Evolutionary conservation across 2,113 vertebrate species (phyloP), one percentile per base, ranked within the genome.

Genomic region (Scomber scombrus): DNA sequence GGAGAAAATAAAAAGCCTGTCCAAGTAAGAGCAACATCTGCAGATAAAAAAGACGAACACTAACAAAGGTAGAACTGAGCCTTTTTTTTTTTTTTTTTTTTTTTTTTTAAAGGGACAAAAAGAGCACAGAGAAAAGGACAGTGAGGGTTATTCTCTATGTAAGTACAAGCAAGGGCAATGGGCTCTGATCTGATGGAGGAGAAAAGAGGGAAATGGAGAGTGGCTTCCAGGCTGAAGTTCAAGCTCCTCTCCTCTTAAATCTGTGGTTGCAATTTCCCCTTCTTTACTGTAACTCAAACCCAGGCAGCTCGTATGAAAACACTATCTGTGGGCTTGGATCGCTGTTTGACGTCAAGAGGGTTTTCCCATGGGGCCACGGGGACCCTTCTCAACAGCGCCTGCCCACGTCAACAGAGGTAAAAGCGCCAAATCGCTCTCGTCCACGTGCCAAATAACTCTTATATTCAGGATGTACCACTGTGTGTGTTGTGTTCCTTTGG

Each of bases 241-340:
- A 76, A 40, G 64, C 84, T 78, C 64, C 43, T 66, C 83, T 85
- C 40, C 76, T 78, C 71, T 89, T 31, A 34, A 43, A 47, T 79
- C 80, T 91, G 90, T 71, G 88, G 91, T 90, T 82, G 81, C 82
- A 91, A 92, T 92, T 92, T 91, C 90, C 90, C 81, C 86, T 80
- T 61, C 79, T 90, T 81, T 60, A 49, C 85, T 86, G 92, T 88
- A 93, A 94, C 87, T 69, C 80, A 64, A 93, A 52, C 69, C 78
- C 70, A 11, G 72, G 79, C 82, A 62, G 82, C 77, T 89, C 84
- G 45, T 90, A 91, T 76, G 58, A 93, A 94, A 94, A 94, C 92
- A 93, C 71, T 70, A 80, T 86, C 82, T 74, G 74, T 63, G 78
- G 80, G 82, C 85, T 80, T 19, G 72, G 61, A 76, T 47, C 71